phyloP scores from a whole-genome alignment of 2,888 invertebrate genomes.

The Troides helena region DNA sequence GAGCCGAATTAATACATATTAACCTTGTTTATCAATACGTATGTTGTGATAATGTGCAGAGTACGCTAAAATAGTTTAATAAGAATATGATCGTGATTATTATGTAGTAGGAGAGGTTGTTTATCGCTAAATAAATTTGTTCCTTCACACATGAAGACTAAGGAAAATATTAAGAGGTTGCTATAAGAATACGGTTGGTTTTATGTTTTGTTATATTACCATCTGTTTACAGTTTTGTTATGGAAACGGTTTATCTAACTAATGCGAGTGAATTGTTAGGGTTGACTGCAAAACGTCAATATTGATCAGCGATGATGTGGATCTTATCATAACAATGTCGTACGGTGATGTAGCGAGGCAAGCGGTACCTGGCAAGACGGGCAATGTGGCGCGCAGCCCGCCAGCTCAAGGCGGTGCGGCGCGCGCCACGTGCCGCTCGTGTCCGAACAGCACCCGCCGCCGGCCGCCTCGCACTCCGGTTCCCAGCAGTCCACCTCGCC shows the following conservation, averaged over 20 bases:
- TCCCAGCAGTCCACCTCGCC: slow-evolving; percentile 95
- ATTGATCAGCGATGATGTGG: not conserved
- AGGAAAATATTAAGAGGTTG: too few species aligned
- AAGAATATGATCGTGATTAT: too few species aligned
- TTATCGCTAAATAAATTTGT: too few species aligned
- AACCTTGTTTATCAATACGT: too few species aligned
- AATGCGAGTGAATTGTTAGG: not conserved
- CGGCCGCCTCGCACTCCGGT: slow-evolving; percentile 90
- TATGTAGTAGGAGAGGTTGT: too few species aligned
- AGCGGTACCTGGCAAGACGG: slow-evolving; percentile 74
- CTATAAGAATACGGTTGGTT: not conserved
- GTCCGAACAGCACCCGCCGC: slow-evolving; percentile 84
- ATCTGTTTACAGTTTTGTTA: not conserved
- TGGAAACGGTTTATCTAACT: not conserved
- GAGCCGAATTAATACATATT: not conserved
- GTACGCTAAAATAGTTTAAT: too few species aligned
- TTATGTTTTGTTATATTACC: not conserved
- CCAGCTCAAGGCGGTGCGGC: slow-evolving; percentile 79
- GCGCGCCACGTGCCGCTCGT: slow-evolving; percentile 83
- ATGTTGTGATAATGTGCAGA: not conserved
- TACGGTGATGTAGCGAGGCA: not conserved
- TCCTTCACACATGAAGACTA: too few species aligned
- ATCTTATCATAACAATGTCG: not conserved
- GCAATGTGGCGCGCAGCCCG: slow-evolving; percentile 87
- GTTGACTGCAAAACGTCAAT: too few species aligned